Evolutionary conservation across 2,888 invertebrate genomes (phyloP).

Genomic region (Napeogenes sylphis): DNA sequence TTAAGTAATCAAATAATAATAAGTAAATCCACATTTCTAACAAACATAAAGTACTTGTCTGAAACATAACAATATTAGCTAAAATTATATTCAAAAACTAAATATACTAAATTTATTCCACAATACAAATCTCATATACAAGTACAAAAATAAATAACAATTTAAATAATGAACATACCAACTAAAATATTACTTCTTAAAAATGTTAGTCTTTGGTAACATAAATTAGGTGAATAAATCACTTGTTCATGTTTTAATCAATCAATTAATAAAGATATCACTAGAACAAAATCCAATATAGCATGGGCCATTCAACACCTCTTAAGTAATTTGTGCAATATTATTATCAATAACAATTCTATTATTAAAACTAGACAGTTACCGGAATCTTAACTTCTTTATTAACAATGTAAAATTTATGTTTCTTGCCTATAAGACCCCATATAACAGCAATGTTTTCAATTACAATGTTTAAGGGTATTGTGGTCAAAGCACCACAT

Average conservation of each 20-base stretch:
- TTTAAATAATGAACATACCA: conserved; percentile 22
- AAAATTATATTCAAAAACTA: conserved; percentile 1
- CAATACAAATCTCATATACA: conserved; percentile 7
- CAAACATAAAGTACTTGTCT: neutral
- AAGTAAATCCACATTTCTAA: neutral
- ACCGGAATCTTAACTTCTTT: conserved; percentile 88
- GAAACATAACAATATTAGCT: neutral
- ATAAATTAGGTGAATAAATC: conserved; percentile 30
- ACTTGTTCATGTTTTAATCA: conserved; percentile 29
- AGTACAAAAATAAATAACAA: conserved; percentile 25
- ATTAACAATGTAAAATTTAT: conserved; percentile 97
- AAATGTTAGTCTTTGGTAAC: conserved; percentile 40
- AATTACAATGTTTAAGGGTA: conserved; percentile 95
- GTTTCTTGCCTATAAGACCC: conserved; percentile 95
- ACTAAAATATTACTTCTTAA: conserved; percentile 26
- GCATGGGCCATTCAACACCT: conserved; percentile 38
- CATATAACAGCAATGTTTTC: conserved; percentile 97
- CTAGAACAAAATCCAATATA: conserved; percentile 26
- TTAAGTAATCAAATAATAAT: neutral
- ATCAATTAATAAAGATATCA: conserved; percentile 23
- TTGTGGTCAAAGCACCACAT: conserved; percentile 90
- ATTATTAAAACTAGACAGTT: conserved; percentile 71
- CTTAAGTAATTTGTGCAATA: conserved; percentile 61
- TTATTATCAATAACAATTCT: conserved; percentile 43
- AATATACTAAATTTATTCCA: neutral